Percentiles rank a stretch among this genome's conserved stretches.
phyloP scores from a whole-genome alignment of 2,113 vertebrate species.

The Planiliza haematocheilus region DNA sequence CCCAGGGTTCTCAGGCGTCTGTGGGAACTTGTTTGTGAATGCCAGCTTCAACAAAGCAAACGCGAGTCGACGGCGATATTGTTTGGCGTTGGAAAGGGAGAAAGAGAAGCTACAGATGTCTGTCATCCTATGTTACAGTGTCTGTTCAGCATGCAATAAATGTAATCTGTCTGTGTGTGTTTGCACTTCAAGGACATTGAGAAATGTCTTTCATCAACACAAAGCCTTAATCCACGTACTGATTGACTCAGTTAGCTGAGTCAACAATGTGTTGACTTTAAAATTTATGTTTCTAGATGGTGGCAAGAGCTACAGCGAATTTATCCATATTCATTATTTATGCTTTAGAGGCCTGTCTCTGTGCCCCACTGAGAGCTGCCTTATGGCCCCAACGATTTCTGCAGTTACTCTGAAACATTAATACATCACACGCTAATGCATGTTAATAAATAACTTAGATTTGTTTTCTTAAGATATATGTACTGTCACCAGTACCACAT shows the following conservation, averaged over 20 bases:
- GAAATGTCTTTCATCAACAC: constrained; percentile 6
- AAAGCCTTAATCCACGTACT: constrained; percentile 24
- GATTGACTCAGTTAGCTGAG: constrained; percentile 37
- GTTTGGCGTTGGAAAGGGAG: neutral
- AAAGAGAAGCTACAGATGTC: neutral
- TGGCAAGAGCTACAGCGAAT: constrained; percentile 29
- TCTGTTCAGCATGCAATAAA: too few species aligned
- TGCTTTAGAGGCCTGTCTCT: constrained; percentile 39
- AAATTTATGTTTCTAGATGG: constrained; percentile 46
- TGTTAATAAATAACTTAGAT: constrained; percentile 41
- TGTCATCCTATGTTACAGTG: neutral
- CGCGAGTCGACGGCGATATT: constrained; percentile 15
- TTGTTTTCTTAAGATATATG: constrained; percentile 49
- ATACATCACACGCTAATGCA: constrained; percentile 43
- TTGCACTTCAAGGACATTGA: constrained; percentile 40
- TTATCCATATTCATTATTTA: constrained; percentile 56
- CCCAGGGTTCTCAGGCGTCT: constrained; percentile 59
- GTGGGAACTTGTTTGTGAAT: constrained; percentile 60
- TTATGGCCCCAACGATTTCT: constrained; percentile 47
- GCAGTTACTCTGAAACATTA: constrained; percentile 26
- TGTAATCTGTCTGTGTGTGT: neutral
- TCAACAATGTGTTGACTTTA: constrained; percentile 44
- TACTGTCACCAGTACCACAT: constrained; percentile 16
- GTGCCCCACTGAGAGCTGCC: constrained; percentile 34
- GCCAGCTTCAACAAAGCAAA: constrained; percentile 24